Evolutionary conservation across 2,113 vertebrate species (phyloP), one percentile per base, ranked within the genome.

Genomic region (Anoplopoma fimbria): DNA sequence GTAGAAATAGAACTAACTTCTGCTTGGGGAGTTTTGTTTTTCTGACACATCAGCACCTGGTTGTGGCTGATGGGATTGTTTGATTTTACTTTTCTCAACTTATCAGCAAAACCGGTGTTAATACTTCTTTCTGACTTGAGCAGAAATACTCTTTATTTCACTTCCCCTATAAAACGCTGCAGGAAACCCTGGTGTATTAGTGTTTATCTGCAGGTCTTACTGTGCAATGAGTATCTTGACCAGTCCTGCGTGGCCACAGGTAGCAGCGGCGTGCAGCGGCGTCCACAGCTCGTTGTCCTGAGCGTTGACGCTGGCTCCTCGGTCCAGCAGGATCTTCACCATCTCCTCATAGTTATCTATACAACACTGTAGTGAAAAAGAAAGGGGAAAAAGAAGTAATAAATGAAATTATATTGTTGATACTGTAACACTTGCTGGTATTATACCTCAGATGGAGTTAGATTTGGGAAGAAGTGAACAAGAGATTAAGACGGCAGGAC

Each of bases 281-380:
- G 98, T 99, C 98, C 98, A 99, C 70, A 99, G 94, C 92, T 99
- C 98, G 0, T 99, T 99, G 95, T 99, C 98, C 94, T 97, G 97
- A 67, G 98, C 96, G 0, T 99, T 99, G 74, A 98, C 97, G 0
- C 96, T 96, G 33, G 98, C 97, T 49, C 97, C 97, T 0, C 97
- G 96, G 91, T 87, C 95, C 79, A 99, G 93, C 42, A 99, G 95
- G 81, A 99, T 94, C 92, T 96, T 97, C 74, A 99, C 97, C 81
- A 99, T 97, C 75, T 98, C 98, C 92, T 99, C 98, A 45, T 98
- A 99, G 95, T 99, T 99, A 94, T 99, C 98, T 64, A 99, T 99
- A 88, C 98, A 99, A 95, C 98, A 99, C 98, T 99, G 91, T 19
- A 12, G 63, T 1, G 8, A n/a, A 19, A 29, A 29, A 80, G 5